A percentile compares a stretch with the other conserved stretches of the same genome.
Evolutionary conservation across 1,140 invertebrate genomes (phyloP).

Genomic region (Saxidomus purpurata): DNA sequence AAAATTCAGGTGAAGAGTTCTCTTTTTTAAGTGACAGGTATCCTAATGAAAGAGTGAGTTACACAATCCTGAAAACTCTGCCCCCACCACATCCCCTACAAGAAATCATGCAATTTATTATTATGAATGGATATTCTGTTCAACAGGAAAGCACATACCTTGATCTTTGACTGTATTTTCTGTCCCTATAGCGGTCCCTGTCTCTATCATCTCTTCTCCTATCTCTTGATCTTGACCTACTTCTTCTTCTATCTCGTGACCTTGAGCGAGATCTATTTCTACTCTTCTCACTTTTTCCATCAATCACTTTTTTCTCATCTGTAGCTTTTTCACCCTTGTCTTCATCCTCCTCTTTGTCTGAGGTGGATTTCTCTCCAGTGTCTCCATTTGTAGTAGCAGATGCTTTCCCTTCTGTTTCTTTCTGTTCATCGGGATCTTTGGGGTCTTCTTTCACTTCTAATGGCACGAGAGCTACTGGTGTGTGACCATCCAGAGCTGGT

Average conservation of each 20-base stretch:
- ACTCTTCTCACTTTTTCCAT: slow-evolving; percentile 11
- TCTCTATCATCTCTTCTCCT: slow-evolving; percentile 20
- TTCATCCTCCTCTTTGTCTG: neutral
- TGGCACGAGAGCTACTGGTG: slow-evolving; percentile 41
- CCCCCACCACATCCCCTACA: too few relatives aligned
- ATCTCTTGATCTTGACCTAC: slow-evolving; percentile 49
- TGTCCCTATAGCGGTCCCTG: slow-evolving; percentile 31
- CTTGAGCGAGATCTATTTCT: slow-evolving; percentile 12
- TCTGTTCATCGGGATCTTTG: neutral
- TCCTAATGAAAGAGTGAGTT: too few relatives aligned
- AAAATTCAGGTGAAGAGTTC: too few relatives aligned
- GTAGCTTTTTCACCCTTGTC: neutral
- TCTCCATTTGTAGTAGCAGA: slow-evolving; percentile 33
- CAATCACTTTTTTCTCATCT: slow-evolving; percentile 15
- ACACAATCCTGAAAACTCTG: too few relatives aligned
- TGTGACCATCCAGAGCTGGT: slow-evolving; percentile 41
- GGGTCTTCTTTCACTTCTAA: slow-evolving; percentile 2
- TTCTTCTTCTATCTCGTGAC: slow-evolving; percentile 45
- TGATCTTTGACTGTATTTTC: slow-evolving; percentile 46
- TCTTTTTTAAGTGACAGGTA: too few relatives aligned
- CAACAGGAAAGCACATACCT: slow-evolving; percentile 1
- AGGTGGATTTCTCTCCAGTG: neutral
- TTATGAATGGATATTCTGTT: too few relatives aligned
- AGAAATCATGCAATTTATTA: too few relatives aligned
- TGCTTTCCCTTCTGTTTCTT: neutral